Evolutionary conservation across 1,140 invertebrate species (phyloP).

Genomic region (Procambarus clarkii): DNA sequence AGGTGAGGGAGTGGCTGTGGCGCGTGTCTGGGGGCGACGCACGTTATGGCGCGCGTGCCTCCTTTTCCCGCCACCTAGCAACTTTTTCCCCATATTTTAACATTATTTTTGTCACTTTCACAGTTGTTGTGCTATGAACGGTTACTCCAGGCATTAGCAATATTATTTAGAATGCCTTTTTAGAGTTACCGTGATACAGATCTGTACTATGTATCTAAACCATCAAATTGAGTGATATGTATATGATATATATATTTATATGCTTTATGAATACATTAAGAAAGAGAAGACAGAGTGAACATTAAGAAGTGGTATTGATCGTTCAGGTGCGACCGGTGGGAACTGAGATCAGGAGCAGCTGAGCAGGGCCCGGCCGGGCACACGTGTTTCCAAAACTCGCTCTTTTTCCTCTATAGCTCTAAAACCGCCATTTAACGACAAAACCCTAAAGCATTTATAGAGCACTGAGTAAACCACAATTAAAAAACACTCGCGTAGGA

Average conservation of each 20-base stretch:
- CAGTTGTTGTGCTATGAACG: not conserved
- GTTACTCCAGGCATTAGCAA: no score
- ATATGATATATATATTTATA: not conserved
- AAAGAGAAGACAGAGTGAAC: not conserved
- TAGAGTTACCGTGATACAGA: not conserved
- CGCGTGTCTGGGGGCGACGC: conserved; percentile 1
- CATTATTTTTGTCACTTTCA: not conserved
- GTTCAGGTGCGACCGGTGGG: not conserved
- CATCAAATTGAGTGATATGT: not conserved
- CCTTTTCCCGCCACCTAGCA: not conserved
- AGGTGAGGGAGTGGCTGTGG: not conserved
- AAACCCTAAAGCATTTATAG: not conserved
- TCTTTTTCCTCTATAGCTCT: not conserved
- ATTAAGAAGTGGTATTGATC: not conserved
- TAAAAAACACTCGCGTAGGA: not conserved
- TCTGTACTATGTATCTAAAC: not conserved
- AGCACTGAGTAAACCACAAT: no score
- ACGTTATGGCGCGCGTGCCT: not conserved
- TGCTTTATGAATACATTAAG: not conserved
- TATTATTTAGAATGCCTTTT: not conserved
- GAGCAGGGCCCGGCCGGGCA: not conserved
- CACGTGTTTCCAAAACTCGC: not conserved
- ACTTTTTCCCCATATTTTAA: not conserved
- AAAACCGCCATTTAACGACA: not conserved
- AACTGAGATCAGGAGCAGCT: conserved; percentile 1